These are phyloP conservation scores for Orthosia gothica DNA, from an alignment of 2,888 invertebrate species.

Conservation along the genomic window DNA sequence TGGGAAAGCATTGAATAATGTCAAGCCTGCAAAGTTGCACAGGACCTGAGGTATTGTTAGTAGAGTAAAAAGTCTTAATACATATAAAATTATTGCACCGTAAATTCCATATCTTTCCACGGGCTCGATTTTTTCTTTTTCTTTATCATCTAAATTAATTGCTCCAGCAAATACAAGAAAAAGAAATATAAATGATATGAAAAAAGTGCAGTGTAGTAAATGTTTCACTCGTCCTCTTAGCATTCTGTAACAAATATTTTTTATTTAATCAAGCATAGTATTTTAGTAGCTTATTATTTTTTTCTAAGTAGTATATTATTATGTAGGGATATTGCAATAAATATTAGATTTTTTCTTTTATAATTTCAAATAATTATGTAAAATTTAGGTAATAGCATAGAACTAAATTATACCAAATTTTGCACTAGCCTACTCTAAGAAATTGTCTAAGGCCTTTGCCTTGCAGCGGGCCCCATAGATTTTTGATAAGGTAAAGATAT, in stretches of 20 bases:
- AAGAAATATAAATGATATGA: slow-evolving; percentile 94
- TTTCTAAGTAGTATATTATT: not conserved
- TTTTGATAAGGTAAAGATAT: not conserved
- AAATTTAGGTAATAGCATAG: not conserved
- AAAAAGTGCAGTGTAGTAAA: slow-evolving; percentile 95
- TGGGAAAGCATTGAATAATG: slow-evolving; percentile 98
- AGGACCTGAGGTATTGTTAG: slow-evolving; percentile 97
- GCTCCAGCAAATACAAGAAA: slow-evolving; percentile 94
- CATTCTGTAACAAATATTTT: slow-evolving; percentile 85
- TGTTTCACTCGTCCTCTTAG: slow-evolving; percentile 95
- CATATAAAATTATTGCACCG: slow-evolving; percentile 94
- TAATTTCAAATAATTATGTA: not conserved
- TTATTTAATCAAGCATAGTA: not conserved
- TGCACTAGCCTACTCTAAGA: not conserved
- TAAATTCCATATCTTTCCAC: slow-evolving; percentile 96
- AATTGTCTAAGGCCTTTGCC: not conserved
- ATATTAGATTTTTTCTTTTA: too few relatives aligned
- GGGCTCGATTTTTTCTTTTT: slow-evolving; percentile 93
- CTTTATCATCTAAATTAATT: slow-evolving; percentile 91
- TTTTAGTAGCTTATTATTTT: too few relatives aligned
- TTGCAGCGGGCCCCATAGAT: not conserved
- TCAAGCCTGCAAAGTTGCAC: slow-evolving; percentile 96
- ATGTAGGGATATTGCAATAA: not conserved
- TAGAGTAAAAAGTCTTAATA: slow-evolving; percentile 95
- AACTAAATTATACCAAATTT: not conserved